These are phyloP conservation scores for Sphaerophoria rueppellii DNA, from an alignment of 2,888 invertebrate species.

Conservation along the genomic window DNA sequence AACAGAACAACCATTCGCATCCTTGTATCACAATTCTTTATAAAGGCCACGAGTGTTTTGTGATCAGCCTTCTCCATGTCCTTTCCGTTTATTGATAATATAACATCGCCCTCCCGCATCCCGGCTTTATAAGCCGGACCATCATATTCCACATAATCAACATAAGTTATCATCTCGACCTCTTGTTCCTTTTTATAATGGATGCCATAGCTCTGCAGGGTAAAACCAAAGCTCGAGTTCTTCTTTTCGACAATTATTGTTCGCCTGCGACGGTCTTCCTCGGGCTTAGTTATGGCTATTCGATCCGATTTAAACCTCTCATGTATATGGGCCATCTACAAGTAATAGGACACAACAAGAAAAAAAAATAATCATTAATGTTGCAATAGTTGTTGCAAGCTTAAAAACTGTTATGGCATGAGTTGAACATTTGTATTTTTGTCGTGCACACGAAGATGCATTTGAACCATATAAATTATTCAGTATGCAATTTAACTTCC, in stretches of 20 bases:
- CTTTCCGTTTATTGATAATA: conserved; percentile 96
- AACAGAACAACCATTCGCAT: conserved; percentile 98
- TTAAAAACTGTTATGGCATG: conserved; percentile 19
- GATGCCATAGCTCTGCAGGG: conserved; percentile 98
- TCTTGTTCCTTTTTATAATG: conserved; percentile 97
- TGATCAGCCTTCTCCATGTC: conserved; percentile 98
- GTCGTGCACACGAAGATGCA: conserved; percentile 1
- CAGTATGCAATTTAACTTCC: conserved; percentile 67
- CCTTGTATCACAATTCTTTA: conserved; percentile 93
- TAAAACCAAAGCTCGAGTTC: conserved; percentile 96
- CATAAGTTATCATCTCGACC: conserved; percentile 98
- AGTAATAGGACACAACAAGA: conserved; percentile 74
- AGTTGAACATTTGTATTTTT: not conserved
- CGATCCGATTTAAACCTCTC: conserved; percentile 89
- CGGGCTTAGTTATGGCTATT: conserved; percentile 86
- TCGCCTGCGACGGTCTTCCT: conserved; percentile 93
- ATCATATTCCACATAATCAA: conserved; percentile 96
- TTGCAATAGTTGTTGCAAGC: conserved; percentile 32
- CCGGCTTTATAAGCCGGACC: conserved; percentile 96
- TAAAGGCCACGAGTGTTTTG: conserved; percentile 94
- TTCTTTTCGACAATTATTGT: conserved; percentile 96
- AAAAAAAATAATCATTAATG: conserved; percentile 30
- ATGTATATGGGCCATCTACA: conserved; percentile 84
- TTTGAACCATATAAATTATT: conserved; percentile 66
- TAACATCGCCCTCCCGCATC: conserved; percentile 98